These are phyloP conservation scores for Zaprionus taronus DNA, from an alignment of 1,140 invertebrate genomes.

Conservation along the genomic window DNA sequence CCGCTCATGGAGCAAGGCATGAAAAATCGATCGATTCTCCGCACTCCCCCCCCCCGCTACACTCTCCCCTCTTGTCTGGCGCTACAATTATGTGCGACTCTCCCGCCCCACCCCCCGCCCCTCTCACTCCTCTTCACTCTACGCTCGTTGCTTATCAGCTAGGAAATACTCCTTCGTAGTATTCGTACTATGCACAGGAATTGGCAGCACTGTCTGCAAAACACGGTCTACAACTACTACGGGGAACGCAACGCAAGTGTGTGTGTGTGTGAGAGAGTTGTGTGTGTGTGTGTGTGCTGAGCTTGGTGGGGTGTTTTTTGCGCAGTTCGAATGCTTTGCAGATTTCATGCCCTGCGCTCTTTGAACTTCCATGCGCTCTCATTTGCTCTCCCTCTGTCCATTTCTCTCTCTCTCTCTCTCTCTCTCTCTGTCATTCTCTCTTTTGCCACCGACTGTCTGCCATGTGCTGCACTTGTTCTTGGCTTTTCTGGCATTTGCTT, in stretches of 20 bases:
- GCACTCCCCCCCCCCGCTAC: conserved; percentile 3
- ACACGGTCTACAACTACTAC: conserved; percentile 36
- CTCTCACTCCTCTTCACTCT: neutral
- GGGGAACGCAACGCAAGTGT: neutral
- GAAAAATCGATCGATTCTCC: conserved; percentile 78
- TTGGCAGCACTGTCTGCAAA: conserved; percentile 72
- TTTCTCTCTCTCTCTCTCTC: conserved; percentile 8
- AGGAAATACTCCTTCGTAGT: conserved; percentile 69
- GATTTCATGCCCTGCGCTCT: conserved; percentile 39
- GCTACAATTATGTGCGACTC: conserved; percentile 56
- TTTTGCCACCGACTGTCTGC: conserved; percentile 22
- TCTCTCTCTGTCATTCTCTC: neutral
- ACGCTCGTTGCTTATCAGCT: conserved; percentile 65
- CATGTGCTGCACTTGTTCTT: conserved; percentile 73
- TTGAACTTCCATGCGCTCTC: conserved; percentile 3
- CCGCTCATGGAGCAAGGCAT: conserved; percentile 32
- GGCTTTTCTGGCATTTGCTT: conserved; percentile 53
- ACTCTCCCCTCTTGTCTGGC: conserved; percentile 34
- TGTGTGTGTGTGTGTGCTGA: conserved; percentile 21
- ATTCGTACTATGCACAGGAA: conserved; percentile 64
- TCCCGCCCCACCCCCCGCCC: neutral
- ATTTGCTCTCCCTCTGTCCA: neutral
- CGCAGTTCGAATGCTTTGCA: conserved; percentile 57
- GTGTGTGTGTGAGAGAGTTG: conserved; percentile 21
- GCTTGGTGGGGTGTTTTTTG: conserved; percentile 52